Conservation (phyloP, 2,113 vertebrate species). For the Panthera leo region DNA sequence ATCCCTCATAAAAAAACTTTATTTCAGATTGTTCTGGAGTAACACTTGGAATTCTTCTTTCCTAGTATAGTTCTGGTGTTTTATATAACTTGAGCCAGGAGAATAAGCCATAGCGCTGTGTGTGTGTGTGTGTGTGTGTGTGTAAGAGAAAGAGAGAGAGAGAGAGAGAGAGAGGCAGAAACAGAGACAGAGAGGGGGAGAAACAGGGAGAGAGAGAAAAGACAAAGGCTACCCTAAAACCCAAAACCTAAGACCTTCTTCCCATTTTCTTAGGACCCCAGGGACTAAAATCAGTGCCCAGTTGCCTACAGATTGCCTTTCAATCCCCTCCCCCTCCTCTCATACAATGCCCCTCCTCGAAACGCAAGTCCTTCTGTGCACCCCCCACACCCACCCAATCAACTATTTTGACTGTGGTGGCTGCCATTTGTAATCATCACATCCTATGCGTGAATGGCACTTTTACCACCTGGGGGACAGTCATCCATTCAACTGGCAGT, state of each 20-base stretch:
- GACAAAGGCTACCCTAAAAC: background rate
- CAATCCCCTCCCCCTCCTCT: background rate
- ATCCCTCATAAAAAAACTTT: background rate
- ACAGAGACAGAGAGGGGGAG: background rate
- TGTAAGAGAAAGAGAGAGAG: background rate
- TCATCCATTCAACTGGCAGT: background rate
- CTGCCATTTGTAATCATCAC: background rate
- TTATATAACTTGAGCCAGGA: background rate
- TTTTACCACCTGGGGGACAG: background rate
- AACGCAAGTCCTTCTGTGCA: background rate
- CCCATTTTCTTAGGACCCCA: background rate
- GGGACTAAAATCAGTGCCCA: background rate
- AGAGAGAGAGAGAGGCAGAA: background rate
- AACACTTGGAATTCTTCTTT: background rate
- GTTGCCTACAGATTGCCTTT: background rate
- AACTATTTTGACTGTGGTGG: background rate
- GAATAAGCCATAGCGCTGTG: background rate
- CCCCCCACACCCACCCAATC: background rate
- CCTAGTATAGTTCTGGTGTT: background rate
- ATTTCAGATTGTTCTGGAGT: constrained; percentile 5
- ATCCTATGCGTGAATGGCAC: background rate
- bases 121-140: background rate
- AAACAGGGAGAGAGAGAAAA: background rate
- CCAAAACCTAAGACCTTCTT: background rate
- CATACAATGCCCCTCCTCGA: background rate